These are phyloP conservation scores for Ataeniobius toweri DNA, from an alignment of 2,797 vertebrate genomes.

Conservation along the genomic window DNA sequence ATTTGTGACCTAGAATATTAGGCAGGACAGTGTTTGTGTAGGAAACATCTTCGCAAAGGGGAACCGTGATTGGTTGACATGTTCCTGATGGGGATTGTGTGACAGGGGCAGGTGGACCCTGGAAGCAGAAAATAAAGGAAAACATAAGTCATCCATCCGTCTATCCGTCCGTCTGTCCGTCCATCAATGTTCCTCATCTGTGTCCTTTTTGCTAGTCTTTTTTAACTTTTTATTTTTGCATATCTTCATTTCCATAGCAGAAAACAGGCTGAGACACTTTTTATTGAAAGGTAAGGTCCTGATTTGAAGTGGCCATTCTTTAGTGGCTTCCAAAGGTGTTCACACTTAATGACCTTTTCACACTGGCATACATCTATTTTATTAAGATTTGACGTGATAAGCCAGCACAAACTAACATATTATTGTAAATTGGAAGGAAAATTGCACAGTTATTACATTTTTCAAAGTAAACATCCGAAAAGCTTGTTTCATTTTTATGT, in stretches of 20 bases:
- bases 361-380: neutral
- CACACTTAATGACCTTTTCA: neutral
- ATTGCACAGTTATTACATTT: neutral
- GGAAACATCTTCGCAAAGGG: slow-evolving; percentile 45
- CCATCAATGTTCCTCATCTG: neutral
- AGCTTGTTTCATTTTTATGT: neutral
- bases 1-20: slow-evolving; percentile 53
- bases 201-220: neutral
- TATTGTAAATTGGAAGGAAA: neutral
- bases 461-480: neutral
- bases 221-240: neutral
- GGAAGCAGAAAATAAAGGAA: neutral
- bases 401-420: neutral
- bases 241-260: neutral
- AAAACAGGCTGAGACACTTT: neutral
- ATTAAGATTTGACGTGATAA: neutral
- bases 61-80: slow-evolving; percentile 57
- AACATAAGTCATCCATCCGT: neutral
- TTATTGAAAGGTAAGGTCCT: neutral
- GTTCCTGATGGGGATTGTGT: neutral
- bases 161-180: too few relatives aligned
- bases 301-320: neutral
- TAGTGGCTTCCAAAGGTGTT: neutral
- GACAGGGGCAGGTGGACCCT: slow-evolving; percentile 9
- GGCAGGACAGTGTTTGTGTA: slow-evolving; percentile 69